Evolutionary conservation across 2,888 invertebrate species (phyloP), one percentile per base, ranked within the genome.

Genomic region (Xestia xanthographa): DNA sequence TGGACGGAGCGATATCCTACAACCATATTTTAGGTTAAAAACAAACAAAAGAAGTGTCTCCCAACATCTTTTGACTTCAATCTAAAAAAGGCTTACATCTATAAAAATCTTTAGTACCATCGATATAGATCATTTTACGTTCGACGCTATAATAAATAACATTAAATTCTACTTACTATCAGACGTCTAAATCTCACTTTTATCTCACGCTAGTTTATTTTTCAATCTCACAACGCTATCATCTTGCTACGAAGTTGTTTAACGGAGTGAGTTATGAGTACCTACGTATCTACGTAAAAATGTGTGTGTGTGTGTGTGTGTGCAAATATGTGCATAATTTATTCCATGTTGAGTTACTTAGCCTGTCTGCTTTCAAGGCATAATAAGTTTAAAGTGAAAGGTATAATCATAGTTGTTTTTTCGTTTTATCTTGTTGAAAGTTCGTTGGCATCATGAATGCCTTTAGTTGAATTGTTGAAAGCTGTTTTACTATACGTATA

Each of bases 151-250:
- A 66, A 43, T 78, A 80, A 78, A 80, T 66, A 78, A 80, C 69
- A 78, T 80, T 70, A 66, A 1, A 56, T 29, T 66, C 66, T 60
- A 66, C 70, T 26, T 66, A 56, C 79, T 83, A 83, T 83, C 84
- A 79, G 26, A 20, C 58, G 3, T 4, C 56, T 70, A 70, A 83
- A 80, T 83, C 84, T 79, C 63, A 70, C 66, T 56, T 83, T 56
- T 43, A 56, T 84, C 66, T 75, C 56, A 63, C 67, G 50, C 50
- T 68, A 66, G 72, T 67, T 84, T 80, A 84, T 84, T 80, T 82
- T 82, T 82, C 82, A 82, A 82, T 82, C 80, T 80, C 22, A 58
- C 58, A 66, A n/a, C 73, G 79, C 48, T 41, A 70, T 77, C 73
- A 63, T 68, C 43, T 69, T 72, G 34, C 50, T 65, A 17, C 56